These are phyloP conservation scores for Ormyrus nitidulus DNA, from an alignment of 2,888 invertebrate genomes.

Conservation along the genomic window DNA sequence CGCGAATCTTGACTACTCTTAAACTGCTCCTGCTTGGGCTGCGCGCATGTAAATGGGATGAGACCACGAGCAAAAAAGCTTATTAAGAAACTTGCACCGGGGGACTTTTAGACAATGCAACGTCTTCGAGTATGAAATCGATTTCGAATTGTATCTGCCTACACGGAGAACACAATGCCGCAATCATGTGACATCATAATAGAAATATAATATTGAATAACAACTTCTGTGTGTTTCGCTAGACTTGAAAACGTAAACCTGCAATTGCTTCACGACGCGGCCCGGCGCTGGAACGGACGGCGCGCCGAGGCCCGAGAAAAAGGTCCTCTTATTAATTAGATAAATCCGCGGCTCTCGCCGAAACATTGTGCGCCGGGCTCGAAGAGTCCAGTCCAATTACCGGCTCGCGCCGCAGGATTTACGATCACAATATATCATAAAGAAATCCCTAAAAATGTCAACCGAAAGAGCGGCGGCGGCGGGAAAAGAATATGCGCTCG, in stretches of 20 bases:
- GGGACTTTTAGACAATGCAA: constrained; percentile 4
- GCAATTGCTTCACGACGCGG: background rate
- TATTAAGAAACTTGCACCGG: background rate
- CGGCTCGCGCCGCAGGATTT: constrained; percentile 27
- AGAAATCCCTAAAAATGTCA: constrained; percentile 49
- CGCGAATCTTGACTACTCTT: constrained; percentile 7
- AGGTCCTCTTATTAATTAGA: too few relatives aligned
- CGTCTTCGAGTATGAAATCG: background rate
- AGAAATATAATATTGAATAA: constrained; percentile 15
- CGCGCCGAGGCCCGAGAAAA: too few relatives aligned
- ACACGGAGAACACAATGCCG: background rate
- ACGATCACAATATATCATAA: constrained; percentile 47
- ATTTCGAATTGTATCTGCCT: constrained; percentile 15
- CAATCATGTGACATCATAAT: constrained; percentile 23
- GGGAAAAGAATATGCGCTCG: background rate
- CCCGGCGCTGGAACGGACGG: too few relatives aligned
- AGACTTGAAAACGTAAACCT: constrained; percentile 5
- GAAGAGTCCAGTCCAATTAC: constrained; percentile 44
- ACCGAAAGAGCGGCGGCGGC: background rate
- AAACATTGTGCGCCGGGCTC: background rate
- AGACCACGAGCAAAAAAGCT: background rate
- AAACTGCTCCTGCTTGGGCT: background rate
- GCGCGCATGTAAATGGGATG: background rate
- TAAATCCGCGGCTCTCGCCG: too few relatives aligned
- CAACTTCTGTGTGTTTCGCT: constrained; percentile 1